Evolutionary conservation across 2,797 vertebrate genomes (phyloP), one percentile per base, ranked within the genome.

Genomic region (Pampus argenteus): DNA sequence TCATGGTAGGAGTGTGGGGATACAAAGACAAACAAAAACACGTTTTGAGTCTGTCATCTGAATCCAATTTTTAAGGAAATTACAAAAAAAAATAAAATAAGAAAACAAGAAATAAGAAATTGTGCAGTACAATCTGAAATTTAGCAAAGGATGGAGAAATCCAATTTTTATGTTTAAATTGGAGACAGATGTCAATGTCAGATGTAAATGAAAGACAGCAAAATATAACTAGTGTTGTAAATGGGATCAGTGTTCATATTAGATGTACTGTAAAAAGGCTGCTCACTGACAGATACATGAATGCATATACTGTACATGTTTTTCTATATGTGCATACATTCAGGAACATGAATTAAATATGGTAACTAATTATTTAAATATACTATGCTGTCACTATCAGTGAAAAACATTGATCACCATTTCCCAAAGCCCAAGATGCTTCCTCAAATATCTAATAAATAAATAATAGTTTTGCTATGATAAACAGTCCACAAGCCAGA

Each of bases 201-300:
- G n/a, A 34, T 54, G 17, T 66, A 61, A 28, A 66, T 51, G 6
- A 6, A 57, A 57, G 55, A 2, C 15, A 60, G 9, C 13, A 28
- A 44, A 54, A 55, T 56, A 17, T n/a, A 54, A 59, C 45, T 14
- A 28, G 2, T 18, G 2, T 34, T 6, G 18, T 17, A 7, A 50
- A 17, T 34, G 7, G 8, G 18, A 45, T 26, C 28, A 3, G 25
- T 45, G 52, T 23, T 20, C 25, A 64, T 64, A n/a, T 42, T 14
- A 44, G 34, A 36, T 50, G n/a, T 20, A 49, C 28, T 50, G n/a
- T 20, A 49, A 42, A 2, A 26, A 26, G 4, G 23, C 6, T 23
- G 7, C 20, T 42, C 7, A 44, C 20, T 10, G 25, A 50, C 5
- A 18, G 18, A 29, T 48, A 25, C 7, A 15, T 44, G 1, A n/a